Evolutionary conservation across 2,797 vertebrate genomes (phyloP), one percentile per base, ranked within the genome.

Genomic region (Tamandua tetradactyla): DNA sequence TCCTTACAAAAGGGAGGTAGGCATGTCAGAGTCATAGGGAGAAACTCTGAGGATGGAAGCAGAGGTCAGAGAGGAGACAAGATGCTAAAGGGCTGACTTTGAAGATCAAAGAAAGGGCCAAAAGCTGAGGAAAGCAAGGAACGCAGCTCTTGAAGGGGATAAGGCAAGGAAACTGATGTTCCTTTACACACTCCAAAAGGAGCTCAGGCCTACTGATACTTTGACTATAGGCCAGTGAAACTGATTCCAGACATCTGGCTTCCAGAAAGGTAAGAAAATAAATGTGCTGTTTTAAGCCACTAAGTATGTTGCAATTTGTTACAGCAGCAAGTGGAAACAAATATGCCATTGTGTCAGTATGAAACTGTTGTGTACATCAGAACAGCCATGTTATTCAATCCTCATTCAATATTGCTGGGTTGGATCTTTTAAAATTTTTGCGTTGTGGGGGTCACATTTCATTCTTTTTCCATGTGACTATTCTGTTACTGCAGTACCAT

Each of bases 201-300:
- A 81, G 80, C 32, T 23, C 3, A 69, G 64, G 49, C 55, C 44
- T 75, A 52, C 8, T 57, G 44, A 88, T 35, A 61, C 30, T 25
- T 69, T 64, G 25, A 74, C 90, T 92, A 89, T 69, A 74, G 7
- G 7, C 44, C 44, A 47, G 44, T 47, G 44, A 47, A 47, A 47
- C 44, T 47, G 44, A 93, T 86, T 72, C 40, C 27, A 89, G 42
- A 82, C 22, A 40, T 83, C 27, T 57, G 64, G 68, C 72, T 37
- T 93, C n/a, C 49, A 89, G 66, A 92, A 74, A 22, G 64, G 12
- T 37, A 72, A 83, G 25, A 82, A 91, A 89, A 92, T n/a, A 30
- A 35, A 22, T 79, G 23, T 74, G 64, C 35, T 76, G 25, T 49
- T 78, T 76, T 62, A 91, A 94, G 42, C 20, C 37, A 80, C 22